These are phyloP conservation scores for Cebus imitator DNA, from an alignment of 2,113 vertebrate genomes.

Conservation along the genomic window DNA sequence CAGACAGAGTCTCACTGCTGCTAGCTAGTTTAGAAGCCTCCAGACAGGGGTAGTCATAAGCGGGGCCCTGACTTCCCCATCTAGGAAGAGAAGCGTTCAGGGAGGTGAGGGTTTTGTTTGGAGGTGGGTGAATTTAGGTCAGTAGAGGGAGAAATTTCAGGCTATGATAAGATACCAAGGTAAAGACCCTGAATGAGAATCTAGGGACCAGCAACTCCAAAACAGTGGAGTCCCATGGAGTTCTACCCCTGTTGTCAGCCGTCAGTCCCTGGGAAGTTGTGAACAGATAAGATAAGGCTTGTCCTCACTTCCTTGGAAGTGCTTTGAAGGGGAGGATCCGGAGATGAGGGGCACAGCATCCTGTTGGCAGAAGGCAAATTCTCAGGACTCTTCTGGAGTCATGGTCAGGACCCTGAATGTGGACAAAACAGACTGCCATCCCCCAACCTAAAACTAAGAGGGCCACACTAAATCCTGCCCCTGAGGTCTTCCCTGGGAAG, in stretches of 20 bases:
- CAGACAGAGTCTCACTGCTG: too few relatives aligned
- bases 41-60: too few relatives aligned
- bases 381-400: neutral
- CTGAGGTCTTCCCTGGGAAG: neutral
- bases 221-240: neutral
- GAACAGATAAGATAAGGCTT: neutral
- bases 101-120: neutral
- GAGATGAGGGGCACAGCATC: neutral
- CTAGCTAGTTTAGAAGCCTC: neutral
- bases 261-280: neutral
- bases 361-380: neutral
- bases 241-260: neutral
- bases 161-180: neutral
- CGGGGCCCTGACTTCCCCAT: neutral
- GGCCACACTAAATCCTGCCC: rapidly evolving
- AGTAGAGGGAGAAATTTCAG: neutral
- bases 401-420: neutral
- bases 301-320: neutral
- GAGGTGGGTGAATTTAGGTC: neutral
- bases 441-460: neutral
- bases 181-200: neutral
- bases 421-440: neutral
- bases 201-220: neutral
- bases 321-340: neutral
- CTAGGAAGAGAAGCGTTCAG: too few relatives aligned